Conservation (phyloP, 2,888 invertebrate species). For the Pandemis cinnamomeana region DNA sequence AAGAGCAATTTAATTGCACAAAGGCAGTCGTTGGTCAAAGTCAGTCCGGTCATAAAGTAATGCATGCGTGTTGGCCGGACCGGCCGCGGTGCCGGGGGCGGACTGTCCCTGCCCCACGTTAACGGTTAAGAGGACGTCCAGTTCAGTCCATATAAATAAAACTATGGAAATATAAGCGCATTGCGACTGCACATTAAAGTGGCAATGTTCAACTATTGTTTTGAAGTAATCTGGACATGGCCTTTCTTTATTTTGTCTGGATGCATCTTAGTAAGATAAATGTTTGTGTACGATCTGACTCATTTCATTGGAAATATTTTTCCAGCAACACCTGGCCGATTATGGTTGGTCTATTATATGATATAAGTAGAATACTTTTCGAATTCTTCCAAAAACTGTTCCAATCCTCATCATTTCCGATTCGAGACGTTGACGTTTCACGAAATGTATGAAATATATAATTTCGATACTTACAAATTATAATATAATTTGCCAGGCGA, state of each 20-base stretch:
- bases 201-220: no score
- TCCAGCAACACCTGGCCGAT: no score
- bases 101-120: conserved; percentile 55
- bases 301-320: no score
- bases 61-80: conserved; percentile 53
- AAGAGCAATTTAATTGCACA: conserved; percentile 38
- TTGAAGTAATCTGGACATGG: no score
- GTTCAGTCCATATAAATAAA: not conserved
- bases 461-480: not conserved
- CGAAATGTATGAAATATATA: not conserved
- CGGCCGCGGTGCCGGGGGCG: conserved; percentile 72
- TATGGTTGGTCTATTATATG: no score
- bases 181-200: not conserved
- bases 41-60: conserved; percentile 57
- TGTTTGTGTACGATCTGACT: no score
- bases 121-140: conserved; percentile 29
- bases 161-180: not conserved
- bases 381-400: no score
- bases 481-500: not conserved
- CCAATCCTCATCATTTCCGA: no score
- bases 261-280: no score
- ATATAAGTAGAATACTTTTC: no score
- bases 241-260: no score
- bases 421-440: no score
- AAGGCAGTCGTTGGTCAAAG: conserved; percentile 42